These are phyloP conservation scores for Blastobasis adustella DNA, from an alignment of 2,888 invertebrate species.

Conservation along the genomic window DNA sequence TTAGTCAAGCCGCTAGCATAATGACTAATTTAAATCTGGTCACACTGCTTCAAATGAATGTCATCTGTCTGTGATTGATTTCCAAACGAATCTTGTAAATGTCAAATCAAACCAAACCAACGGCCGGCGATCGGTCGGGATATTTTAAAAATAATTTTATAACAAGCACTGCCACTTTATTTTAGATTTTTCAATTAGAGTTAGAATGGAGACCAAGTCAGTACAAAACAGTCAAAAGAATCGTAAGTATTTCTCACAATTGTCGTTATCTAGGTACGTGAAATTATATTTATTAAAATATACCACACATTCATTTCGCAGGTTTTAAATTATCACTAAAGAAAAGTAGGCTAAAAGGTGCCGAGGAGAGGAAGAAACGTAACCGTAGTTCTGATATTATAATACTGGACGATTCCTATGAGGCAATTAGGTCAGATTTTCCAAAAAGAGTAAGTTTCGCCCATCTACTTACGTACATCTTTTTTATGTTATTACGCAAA, in stretches of 20 bases:
- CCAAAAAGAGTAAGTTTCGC: constrained; percentile 39
- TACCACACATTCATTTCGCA: constrained; percentile 21
- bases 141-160: too few species aligned
- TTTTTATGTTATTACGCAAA: too few species aligned
- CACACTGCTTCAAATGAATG: too few species aligned
- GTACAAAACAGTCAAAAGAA: constrained; percentile 29
- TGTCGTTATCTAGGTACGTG: background rate
- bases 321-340: constrained; percentile 57
- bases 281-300: too few species aligned
- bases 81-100: too few species aligned
- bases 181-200: too few species aligned
- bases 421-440: constrained; percentile 36
- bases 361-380: constrained; percentile 27
- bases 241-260: constrained; percentile 30
- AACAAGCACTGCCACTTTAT: too few species aligned
- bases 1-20: too few species aligned
- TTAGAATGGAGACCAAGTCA: background rate
- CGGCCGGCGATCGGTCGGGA: too few species aligned
- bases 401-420: constrained; percentile 58
- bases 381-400: constrained; percentile 48
- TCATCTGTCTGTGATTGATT: too few species aligned
- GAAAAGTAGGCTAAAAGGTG: constrained; percentile 41
- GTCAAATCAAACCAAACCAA: too few species aligned
- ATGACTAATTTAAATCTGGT: too few species aligned
- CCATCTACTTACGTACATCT: background rate